A percentile compares a stretch with the other conserved stretches of the same genome.
Evolutionary conservation across 2,113 vertebrate species (phyloP).

Genomic region (Alligator mississippiensis): DNA sequence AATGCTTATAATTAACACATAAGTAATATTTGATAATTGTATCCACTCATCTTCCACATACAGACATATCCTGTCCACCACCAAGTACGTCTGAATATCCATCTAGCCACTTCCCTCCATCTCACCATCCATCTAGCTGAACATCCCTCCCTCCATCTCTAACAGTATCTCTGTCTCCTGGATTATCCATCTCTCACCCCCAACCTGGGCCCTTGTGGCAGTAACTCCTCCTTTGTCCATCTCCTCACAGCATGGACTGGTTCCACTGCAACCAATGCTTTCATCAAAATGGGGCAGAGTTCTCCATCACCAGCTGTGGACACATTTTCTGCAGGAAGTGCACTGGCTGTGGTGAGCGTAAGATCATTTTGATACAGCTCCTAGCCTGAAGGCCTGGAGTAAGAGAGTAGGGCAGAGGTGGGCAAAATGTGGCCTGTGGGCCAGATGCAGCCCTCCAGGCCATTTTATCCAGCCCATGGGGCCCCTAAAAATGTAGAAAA

Average conservation of each 20-base stretch:
- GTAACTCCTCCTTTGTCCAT: not conserved
- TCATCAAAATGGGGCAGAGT: constrained; percentile 72
- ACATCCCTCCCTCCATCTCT: not conserved
- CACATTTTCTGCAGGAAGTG: constrained; percentile 87
- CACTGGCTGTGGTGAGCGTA: constrained; percentile 77
- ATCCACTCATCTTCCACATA: no score
- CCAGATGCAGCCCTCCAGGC: no score
- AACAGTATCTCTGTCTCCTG: not conserved
- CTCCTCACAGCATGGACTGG: constrained; percentile 84
- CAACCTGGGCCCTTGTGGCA: not conserved
- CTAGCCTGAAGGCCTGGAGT: not conserved
- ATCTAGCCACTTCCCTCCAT: not conserved
- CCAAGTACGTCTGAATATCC: not conserved
- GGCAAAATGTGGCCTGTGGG: no score
- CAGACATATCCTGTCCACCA: no score
- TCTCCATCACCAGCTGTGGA: constrained; percentile 86
- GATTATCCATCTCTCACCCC: not conserved
- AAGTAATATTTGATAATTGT: no score
- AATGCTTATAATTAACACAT: no score
- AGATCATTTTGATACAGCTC: not conserved
- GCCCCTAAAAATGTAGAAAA: no score
- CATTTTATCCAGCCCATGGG: no score
- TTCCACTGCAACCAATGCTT: constrained; percentile 91
- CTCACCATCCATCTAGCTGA: not conserved
- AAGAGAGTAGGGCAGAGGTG: no score